Evolutionary conservation across 2,888 invertebrate species (phyloP), one percentile per base, ranked within the genome.

Genomic region (Toxonevra muliebris): DNA sequence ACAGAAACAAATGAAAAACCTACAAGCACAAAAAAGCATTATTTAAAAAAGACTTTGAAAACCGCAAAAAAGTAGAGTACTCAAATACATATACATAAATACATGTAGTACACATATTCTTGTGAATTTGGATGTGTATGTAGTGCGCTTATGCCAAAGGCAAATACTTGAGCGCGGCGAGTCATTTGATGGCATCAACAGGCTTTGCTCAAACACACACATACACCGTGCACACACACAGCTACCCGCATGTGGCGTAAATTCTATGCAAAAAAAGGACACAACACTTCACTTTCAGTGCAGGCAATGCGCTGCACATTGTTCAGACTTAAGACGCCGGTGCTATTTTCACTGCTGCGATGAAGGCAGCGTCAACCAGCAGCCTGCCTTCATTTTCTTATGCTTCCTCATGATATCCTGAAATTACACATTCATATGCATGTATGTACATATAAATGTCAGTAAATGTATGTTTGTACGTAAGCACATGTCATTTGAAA

Each of bases 171-270:
- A 68, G 61, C 45, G 19, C 52, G 58, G 30, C 43, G 41, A 62
- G 54, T 62, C 62, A 62, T 62, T 65, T 65, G 58, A 52, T 61
- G 57, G 52, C 69, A 66, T 66, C 63, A 66, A 69, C 69, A 69
- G 69, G 61, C 65, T 60, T 30, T 30, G 30, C 30, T 4, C 30
- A 30, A 30, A 30, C 30, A 30, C 30, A 30, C 30, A 30, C 30
- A 30, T 4, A 30, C 30, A 30, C 30, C 30, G 7, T 30, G 7
- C 30, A 30, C 7, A 30, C 3, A 30, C 30, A 30, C 30, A 30
- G 30, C 30, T 30, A 30, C 30, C 30, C 30, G 30, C 7, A 30
- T 30, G 30, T 30, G 30, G 30, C 30, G 7, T 30, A 30, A 30
- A 30, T 30, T 30, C 3, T 30, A 30, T 30, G 30, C 30, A 59